Evolutionary conservation across 2,797 vertebrate species (phyloP), one percentile per base, ranked within the genome.

Genomic region (Pantherophis alleghaniensis): DNA sequence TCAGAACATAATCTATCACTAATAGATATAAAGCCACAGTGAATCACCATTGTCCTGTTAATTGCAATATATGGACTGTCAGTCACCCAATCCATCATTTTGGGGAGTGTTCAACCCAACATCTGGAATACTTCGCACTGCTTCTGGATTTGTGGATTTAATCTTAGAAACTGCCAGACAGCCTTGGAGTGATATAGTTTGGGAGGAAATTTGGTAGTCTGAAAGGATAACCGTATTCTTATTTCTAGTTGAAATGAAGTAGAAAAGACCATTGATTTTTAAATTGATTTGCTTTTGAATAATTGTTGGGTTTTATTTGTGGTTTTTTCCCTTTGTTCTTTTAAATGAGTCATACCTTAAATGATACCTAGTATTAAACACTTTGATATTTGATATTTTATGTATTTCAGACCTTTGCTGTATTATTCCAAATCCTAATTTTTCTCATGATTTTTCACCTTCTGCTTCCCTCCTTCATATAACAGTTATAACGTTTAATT

Each of bases 31-130:
- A 16, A 47, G 9, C 53, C 26, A 0, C 2, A 14, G 59, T 90
- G 0, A n/a, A 94, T 93, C 95, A 90, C 24, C 95, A 95, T 95
- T 94, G 96, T 94, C 95, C 96, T 97, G 57, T 93, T 90, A 96
- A 95, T 53, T 89, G 86, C 7, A 74, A 37, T 20, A 74, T 22
- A 42, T 32, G 53, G 95, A 13, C 2, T 7, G 60, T 11, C 74
- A 74, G 14, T 74, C 26, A 32, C n/a, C n/a, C 14, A 74, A 74
- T 83, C 74, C 74, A 47, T 83, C 37, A 83, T 83, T 83, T 83
- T 83, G 74, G 37, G 20, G 37, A 22, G 74, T 83, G 20, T 22
- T 47, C 37, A 22, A 63, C 37, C 37, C 37, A 47, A 22, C 37
- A 83, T 11, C 69, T 79, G 32, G 69, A 22, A 79, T 18, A 79